Evolutionary conservation across 2,113 vertebrate genomes (phyloP), one percentile per base, ranked within the genome.

Genomic region (Apteryx mantelli): DNA sequence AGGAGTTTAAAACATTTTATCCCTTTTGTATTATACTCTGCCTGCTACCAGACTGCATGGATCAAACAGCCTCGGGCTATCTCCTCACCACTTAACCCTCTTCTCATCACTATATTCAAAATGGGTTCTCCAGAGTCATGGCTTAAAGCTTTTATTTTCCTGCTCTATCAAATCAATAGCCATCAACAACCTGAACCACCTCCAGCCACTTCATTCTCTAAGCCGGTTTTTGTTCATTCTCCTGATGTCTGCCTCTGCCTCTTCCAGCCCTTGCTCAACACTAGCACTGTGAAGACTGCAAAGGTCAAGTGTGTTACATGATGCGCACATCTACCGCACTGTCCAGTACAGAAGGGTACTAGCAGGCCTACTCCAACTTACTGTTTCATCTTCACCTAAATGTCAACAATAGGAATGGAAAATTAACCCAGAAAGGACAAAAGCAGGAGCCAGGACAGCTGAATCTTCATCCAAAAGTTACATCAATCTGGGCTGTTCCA

Each of bases 301-400:
- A 38, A 79, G 88, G 32, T 11, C 5, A 36, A 42, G 4, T 6
- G 10, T 2, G 3, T 36, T 42, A 19, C 15, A 12, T 4, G 5
- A 56, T 13, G 6, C 8, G 46, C 0, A 0, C 1, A 1, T 17
- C 40, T n/a, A 3, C 0, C 5, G 30, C 18, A 8, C n/a, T 66
- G 60, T 4, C 36, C 18, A 50, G 26, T 7, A 13, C 40, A 44
- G 30, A 63, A 50, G 2, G 69, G 21, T 15, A 81, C 11, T 63
- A 42, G 40, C 24, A 89, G 93, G 7, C 10, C 30, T 19, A 20
- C 38, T 42, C 10, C 5, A 19, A 75, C 38, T 38, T 32, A 42
- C 17, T 19, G 12, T 5, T 74, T 58, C 2, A 44, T 19, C 22
- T 58, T 53, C 12, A 61, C 61, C 25, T 70, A 42, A 30, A n/a